These are phyloP conservation scores for Vireo altiloquus DNA, from an alignment of 2,113 vertebrate species.

Conservation along the genomic window DNA sequence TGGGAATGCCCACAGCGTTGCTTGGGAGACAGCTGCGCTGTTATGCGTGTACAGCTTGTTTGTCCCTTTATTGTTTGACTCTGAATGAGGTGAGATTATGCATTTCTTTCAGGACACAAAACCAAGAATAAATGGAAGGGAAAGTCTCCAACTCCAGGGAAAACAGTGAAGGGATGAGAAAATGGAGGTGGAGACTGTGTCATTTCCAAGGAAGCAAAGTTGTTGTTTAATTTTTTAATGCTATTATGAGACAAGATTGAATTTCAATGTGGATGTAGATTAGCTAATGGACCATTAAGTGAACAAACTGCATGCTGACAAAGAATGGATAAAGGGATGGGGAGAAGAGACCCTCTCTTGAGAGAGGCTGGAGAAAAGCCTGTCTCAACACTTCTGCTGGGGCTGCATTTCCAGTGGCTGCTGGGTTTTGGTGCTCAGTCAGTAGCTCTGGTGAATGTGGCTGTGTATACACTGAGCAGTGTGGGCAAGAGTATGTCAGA, in stretches of 20 bases:
- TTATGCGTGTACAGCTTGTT: constrained; percentile 12
- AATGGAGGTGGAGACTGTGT: constrained; percentile 13
- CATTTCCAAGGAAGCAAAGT: constrained; percentile 38
- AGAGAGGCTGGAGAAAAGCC: background rate
- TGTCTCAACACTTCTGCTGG: background rate
- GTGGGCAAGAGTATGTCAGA: background rate
- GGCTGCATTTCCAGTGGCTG: background rate
- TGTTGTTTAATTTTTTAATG: constrained; percentile 19
- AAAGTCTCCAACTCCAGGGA: background rate
- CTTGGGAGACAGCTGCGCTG: constrained; percentile 33
- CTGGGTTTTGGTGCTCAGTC: background rate
- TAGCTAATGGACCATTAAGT: constrained; percentile 43
- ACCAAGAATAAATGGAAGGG: background rate
- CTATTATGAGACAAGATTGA: constrained; percentile 32
- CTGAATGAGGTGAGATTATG: constrained; percentile 44
- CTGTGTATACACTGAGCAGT: background rate
- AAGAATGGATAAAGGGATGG: background rate
- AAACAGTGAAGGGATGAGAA: constrained; percentile 16
- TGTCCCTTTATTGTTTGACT: constrained; percentile 45
- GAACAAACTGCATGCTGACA: constrained; percentile 5
- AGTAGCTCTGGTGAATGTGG: background rate
- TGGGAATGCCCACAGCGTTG: constrained; percentile 30
- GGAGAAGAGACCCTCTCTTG: background rate
- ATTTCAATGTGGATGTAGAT: constrained; percentile 46
- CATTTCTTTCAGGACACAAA: constrained; percentile 37